A percentile compares a stretch with the other conserved stretches of the same genome.
These are phyloP conservation scores for Tetramorium simillimum DNA, from an alignment of 1,140 invertebrate species.

Conservation along the genomic window DNA sequence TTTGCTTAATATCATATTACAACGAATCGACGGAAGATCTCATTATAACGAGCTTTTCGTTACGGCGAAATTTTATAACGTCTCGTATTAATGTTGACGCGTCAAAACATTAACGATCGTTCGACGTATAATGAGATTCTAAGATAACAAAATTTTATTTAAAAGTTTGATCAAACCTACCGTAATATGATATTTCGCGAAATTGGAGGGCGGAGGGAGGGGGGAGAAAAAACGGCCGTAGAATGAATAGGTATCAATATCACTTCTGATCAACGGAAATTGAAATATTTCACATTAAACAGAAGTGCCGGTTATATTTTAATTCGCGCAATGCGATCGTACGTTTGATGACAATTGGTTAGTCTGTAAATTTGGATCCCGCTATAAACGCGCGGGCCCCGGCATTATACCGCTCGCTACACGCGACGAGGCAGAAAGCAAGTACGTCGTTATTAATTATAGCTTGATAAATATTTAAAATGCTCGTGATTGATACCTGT, in stretches of 20 bases:
- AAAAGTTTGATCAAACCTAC: background rate
- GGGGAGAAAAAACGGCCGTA: background rate
- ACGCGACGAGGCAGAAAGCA: constrained; percentile 59
- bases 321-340: constrained; percentile 6
- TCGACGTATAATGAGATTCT: constrained; percentile 1
- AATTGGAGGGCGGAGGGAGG: background rate
- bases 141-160: background rate
- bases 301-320: constrained; percentile 20
- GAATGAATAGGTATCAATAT: constrained; percentile 30
- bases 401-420: constrained; percentile 14
- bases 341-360: constrained; percentile 50
- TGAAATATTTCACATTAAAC: constrained; percentile 47
- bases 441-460: constrained; percentile 78
- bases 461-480: constrained; percentile 78
- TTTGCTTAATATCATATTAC: constrained; percentile 32
- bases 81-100: constrained; percentile 18
- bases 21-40: background rate
- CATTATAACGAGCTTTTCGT: constrained; percentile 7
- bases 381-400: background rate
- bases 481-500: constrained; percentile 76
- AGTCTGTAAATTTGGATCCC: constrained; percentile 46
- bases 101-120: background rate
- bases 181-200: background rate
- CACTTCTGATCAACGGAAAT: constrained; percentile 6
- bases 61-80: constrained; percentile 4